These are phyloP conservation scores for Micrasema minimum DNA, from an alignment of 1,140 invertebrate genomes.

Conservation along the genomic window DNA sequence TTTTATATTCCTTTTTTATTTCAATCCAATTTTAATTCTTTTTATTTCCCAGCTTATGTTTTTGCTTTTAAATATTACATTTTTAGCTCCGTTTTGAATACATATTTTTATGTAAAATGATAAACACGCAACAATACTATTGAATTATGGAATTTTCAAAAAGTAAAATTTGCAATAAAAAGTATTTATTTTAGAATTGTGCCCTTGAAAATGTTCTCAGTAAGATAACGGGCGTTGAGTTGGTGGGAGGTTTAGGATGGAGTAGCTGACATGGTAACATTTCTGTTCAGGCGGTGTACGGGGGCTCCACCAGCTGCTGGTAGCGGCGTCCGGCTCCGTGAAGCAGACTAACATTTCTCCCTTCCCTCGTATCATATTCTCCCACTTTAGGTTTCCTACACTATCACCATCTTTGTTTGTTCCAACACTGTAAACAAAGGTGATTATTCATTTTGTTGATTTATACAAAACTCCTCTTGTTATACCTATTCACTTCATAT, in stretches of 20 bases:
- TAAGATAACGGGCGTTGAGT: too few relatives aligned
- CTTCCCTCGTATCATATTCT: slow-evolving; percentile 15
- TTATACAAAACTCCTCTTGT: slow-evolving; percentile 24
- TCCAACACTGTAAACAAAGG: slow-evolving; percentile 33
- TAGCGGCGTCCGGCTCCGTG: slow-evolving; percentile 27
- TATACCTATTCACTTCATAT: not conserved
- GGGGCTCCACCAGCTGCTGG: slow-evolving; percentile 29
- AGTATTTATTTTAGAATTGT: too few relatives aligned
- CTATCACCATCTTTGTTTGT: slow-evolving; percentile 30
- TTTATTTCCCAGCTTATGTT: slow-evolving; percentile 8
- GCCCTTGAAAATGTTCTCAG: too few relatives aligned
- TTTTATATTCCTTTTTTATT: slow-evolving; percentile 50
- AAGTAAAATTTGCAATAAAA: too few relatives aligned
- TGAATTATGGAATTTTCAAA: too few relatives aligned
- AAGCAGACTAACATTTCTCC: slow-evolving; percentile 33
- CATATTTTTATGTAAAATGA: too few relatives aligned
- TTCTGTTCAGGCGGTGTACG: slow-evolving; percentile 51
- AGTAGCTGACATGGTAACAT: slow-evolving; percentile 51
- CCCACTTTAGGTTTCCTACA: slow-evolving; percentile 8
- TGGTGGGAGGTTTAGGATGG: slow-evolving; percentile 30
- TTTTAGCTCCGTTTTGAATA: too few relatives aligned
- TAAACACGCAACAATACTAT: too few relatives aligned
- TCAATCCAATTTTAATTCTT: slow-evolving; percentile 16
- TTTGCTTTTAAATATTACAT: not conserved
- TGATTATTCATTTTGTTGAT: slow-evolving; percentile 43